Evolutionary conservation across 1,140 invertebrate species (phyloP).

Genomic region (Drosophila lacertosa): DNA sequence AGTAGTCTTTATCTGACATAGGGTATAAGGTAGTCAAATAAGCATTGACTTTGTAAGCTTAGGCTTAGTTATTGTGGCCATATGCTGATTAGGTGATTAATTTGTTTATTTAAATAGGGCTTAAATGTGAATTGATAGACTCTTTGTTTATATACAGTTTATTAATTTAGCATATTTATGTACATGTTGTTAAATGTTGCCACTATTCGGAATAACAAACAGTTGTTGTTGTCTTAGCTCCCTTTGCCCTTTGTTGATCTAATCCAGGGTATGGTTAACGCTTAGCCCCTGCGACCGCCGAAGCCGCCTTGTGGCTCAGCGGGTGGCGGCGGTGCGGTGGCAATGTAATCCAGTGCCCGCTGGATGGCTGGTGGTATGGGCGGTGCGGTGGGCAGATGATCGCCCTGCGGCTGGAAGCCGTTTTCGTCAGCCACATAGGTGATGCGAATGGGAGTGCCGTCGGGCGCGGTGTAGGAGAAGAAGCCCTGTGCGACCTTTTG

Average conservation of each 20-base stretch:
- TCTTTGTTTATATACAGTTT: conserved; percentile 10
- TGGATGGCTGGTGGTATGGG: conserved; percentile 88
- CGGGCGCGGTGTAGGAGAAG: conserved; percentile 90
- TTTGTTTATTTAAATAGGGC: too few species aligned
- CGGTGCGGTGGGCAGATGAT: conserved; percentile 88
- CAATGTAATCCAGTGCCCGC: conserved; percentile 87
- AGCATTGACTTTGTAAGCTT: too few species aligned
- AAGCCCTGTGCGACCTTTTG: conserved; percentile 86
- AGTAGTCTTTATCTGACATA: too few species aligned
- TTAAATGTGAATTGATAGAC: too few species aligned
- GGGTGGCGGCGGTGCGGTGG: conserved; percentile 84
- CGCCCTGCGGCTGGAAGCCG: conserved; percentile 87
- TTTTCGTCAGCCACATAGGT: conserved; percentile 91
- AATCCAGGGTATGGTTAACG: background rate
- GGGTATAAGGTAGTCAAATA: too few species aligned
- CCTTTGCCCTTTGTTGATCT: background rate
- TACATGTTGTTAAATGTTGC: conserved; percentile 8
- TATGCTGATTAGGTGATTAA: too few species aligned
- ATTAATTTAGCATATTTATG: conserved; percentile 32
- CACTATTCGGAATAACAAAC: conserved; percentile 9
- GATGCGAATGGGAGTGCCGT: conserved; percentile 88
- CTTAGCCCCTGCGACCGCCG: conserved; percentile 53
- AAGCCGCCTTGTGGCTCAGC: conserved; percentile 55
- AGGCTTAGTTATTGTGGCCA: too few species aligned
- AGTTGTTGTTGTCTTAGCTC: background rate